Evolutionary conservation across 2,113 vertebrate species (phyloP).

Genomic region (Anser cygnoides): DNA sequence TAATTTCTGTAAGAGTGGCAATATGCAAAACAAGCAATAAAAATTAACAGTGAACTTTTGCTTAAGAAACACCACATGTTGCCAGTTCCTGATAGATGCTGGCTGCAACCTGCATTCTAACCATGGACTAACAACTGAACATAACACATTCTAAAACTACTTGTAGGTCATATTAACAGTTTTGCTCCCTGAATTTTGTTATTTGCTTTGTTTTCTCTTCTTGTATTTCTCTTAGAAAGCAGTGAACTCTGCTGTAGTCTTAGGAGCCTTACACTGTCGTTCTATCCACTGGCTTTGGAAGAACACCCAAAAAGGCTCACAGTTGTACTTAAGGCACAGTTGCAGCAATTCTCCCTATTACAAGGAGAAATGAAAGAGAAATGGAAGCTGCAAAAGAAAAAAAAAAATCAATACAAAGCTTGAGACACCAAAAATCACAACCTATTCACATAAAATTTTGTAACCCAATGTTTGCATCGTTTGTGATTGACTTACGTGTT

Average conservation of each 20-base stretch:
- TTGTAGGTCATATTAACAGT: neutral
- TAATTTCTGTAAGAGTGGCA: neutral
- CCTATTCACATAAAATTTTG: neutral
- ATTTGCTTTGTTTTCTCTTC: neutral
- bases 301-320: neutral
- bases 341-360: neutral
- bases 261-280: neutral
- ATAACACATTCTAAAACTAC: neutral
- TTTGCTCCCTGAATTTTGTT: neutral
- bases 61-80: neutral
- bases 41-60: neutral
- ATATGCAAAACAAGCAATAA: neutral
- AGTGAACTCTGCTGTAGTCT: neutral
- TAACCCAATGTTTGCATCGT: neutral
- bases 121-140: neutral
- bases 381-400: neutral
- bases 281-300: neutral
- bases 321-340: neutral
- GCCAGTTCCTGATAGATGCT: slow-evolving; percentile 4
- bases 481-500: neutral
- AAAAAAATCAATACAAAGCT: neutral
- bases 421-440: neutral
- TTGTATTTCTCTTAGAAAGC: neutral
- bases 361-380: neutral
- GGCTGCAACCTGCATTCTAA: slow-evolving; percentile 27